Percentiles rank a stretch among this genome's conserved stretches.
Conservation (phyloP, 2,113 vertebrate genomes). For the Chaetops frenatus region DNA sequence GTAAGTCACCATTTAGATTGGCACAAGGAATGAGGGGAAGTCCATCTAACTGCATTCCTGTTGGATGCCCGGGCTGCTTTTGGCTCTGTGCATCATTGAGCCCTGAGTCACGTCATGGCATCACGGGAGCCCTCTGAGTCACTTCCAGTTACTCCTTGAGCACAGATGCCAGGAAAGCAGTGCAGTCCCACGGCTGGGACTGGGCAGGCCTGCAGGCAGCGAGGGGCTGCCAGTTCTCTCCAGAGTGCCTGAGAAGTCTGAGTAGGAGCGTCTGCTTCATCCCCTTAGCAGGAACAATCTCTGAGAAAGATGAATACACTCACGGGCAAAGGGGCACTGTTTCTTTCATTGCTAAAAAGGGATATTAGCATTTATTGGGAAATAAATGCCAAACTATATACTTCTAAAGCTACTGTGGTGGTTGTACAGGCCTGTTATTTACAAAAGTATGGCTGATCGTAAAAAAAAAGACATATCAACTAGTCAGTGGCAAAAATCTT, state of each 20-base stretch:
- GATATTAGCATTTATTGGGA: not conserved
- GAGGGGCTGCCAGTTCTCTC: not conserved
- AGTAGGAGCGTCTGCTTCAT: not conserved
- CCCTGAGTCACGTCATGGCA: not conserved
- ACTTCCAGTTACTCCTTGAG: not conserved
- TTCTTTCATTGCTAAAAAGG: not conserved
- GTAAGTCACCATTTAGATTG: not conserved
- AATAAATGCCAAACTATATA: not conserved
- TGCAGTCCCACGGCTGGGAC: not conserved
- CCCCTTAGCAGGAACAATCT: not conserved
- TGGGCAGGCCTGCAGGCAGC: not conserved
- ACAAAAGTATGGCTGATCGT: not conserved
- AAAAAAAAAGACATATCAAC: not conserved
- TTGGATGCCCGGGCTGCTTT: not conserved
- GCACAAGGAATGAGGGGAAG: not conserved
- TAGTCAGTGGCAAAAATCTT: not conserved
- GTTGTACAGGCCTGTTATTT: not conserved
- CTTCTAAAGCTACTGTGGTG: not conserved
- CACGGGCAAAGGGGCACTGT: not conserved
- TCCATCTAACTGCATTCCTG: not conserved
- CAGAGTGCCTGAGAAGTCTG: not conserved
- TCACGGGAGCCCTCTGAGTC: not conserved
- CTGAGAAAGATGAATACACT: not conserved
- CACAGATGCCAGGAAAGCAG: not conserved
- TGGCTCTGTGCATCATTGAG: not conserved